Percentiles rank a stretch among this genome's conserved stretches.
phyloP scores from a whole-genome alignment of 2,888 invertebrate species.

The Pantelozetes paolii region DNA sequence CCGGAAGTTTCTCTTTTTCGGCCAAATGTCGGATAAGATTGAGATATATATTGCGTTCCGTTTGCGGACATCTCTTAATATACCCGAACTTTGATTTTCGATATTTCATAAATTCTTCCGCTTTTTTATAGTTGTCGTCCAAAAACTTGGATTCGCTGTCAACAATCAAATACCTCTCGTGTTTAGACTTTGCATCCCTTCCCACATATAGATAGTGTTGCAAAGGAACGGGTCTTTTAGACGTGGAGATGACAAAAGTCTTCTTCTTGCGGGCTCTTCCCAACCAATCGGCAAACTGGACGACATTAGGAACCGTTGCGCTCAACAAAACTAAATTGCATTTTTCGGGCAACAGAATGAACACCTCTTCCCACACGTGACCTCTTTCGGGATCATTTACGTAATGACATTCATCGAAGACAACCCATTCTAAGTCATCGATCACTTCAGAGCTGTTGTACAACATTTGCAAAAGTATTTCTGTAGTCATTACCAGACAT shows the following conservation, averaged over 20 bases:
- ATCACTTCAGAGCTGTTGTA: constrained; percentile 89
- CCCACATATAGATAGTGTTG: constrained; percentile 89
- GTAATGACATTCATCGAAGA: constrained; percentile 99
- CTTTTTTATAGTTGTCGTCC: constrained; percentile 59
- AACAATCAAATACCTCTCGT: constrained; percentile 72
- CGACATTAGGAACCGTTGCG: constrained; percentile 91
- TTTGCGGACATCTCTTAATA: constrained; percentile 49
- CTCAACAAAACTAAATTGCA: constrained; percentile 95
- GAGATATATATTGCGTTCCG: constrained; percentile 77
- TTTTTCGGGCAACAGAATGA: constrained; percentile 88
- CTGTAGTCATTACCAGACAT: constrained; percentile 98
- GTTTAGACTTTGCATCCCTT: constrained; percentile 60
- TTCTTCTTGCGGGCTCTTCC: constrained; percentile 65
- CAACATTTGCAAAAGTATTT: constrained; percentile 86
- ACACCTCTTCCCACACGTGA: constrained; percentile 98
- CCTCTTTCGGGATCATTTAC: constrained; percentile 96
- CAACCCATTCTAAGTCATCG: constrained; percentile 94
- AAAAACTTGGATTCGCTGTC: constrained; percentile 71
- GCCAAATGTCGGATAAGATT: constrained; percentile 76
- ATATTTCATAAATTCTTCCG: constrained; percentile 55
- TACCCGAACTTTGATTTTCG: constrained; percentile 41
- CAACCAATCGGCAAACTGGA: constrained; percentile 44
- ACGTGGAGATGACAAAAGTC: constrained; percentile 84
- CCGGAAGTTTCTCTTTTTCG: constrained; percentile 77
- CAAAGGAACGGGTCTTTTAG: constrained; percentile 88